These are phyloP conservation scores for Barbus barbus DNA, from an alignment of 2,113 vertebrate species.

Conservation along the genomic window DNA sequence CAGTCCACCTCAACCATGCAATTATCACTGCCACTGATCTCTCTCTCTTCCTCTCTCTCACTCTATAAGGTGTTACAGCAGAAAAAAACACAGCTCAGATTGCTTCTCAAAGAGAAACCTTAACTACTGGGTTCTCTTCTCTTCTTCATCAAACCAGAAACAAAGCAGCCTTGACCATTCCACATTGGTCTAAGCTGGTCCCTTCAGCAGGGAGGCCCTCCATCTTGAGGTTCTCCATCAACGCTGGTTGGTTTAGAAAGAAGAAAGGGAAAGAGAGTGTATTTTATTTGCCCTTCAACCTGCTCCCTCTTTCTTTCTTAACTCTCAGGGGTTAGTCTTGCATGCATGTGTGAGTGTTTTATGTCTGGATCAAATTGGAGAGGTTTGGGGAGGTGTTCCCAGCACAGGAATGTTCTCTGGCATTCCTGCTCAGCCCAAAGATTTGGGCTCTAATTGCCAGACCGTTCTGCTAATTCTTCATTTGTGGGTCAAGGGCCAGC, in stretches of 20 bases:
- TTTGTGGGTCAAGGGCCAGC: constrained; percentile 65
- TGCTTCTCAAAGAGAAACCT: constrained; percentile 4
- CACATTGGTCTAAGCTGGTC: background rate
- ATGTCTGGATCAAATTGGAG: constrained; percentile 24
- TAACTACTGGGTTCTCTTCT: background rate
- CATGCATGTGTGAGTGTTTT: constrained; percentile 12
- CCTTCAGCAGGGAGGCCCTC: background rate
- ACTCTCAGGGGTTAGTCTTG: background rate
- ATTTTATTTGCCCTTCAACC: constrained; percentile 18
- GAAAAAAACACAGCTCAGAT: background rate
- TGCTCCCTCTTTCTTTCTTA: background rate
- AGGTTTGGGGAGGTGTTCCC: constrained; percentile 34
- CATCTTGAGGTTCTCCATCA: background rate
- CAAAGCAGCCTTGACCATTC: background rate
- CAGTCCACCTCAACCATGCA: constrained; percentile 71
- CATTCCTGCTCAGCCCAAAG: constrained; percentile 47
- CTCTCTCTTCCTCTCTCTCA: background rate
- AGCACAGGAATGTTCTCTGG: constrained; percentile 37
- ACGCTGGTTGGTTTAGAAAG: background rate
- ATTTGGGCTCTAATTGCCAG: constrained; percentile 62
- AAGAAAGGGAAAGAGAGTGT: background rate
- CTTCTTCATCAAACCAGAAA: background rate
- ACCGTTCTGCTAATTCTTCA: constrained; percentile 60
- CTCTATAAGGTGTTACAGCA: constrained; percentile 4
- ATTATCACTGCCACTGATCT: constrained; percentile 71